Evolutionary conservation across 2,797 vertebrate species (phyloP), one percentile per base, ranked within the genome.

Genomic region (Carcharodon carcharias): DNA sequence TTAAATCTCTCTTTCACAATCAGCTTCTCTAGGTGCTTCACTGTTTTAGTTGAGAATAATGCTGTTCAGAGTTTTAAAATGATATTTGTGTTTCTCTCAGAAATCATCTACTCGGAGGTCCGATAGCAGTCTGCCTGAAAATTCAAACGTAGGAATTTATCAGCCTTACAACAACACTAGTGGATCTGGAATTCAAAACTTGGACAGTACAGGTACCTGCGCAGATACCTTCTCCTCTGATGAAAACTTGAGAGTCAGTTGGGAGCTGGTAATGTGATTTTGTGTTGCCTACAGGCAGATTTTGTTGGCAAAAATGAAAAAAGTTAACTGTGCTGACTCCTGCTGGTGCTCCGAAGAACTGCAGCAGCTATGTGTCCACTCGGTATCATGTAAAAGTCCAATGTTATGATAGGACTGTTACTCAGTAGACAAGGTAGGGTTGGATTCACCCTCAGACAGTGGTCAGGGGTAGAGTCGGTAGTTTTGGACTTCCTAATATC

Each of bases 121-220:
- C 0, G 98, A 98, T 73, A 80, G 98, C 0, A 97, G 97, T 26
- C 54, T 97, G 91, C 82, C 97, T 40, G 98, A 98, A 96, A 97
- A 61, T 95, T 95, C 96, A 63, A 97, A 98, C 31, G 97, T 98
- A 95, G 99, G 98, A 63, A 98, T 99, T 97, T 99, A 99, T 97
- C 98, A 99, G 97, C 98, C 98, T 96, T 97, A 99, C 71, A 97
- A 98, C 9, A 92, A 50, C 80, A 96, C 96, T 96, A 99, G 97
- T 97, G 98, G 96, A 96, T 80, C 97, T 80, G 97, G 61, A 96
- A 35, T 96, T 73, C 88, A 96, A 58, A 97, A 96, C 96, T 96
- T 96, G 58, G 98, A 98, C 67, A 0, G 31, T n/a, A 95, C 97
- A 97, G 98, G 98, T 98, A 89, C 7, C 3, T 45, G n/a, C 40